Base-by-base conservation (phyloP, 2,888 invertebrate genomes). In the Prenolepis imparis region DNA sequence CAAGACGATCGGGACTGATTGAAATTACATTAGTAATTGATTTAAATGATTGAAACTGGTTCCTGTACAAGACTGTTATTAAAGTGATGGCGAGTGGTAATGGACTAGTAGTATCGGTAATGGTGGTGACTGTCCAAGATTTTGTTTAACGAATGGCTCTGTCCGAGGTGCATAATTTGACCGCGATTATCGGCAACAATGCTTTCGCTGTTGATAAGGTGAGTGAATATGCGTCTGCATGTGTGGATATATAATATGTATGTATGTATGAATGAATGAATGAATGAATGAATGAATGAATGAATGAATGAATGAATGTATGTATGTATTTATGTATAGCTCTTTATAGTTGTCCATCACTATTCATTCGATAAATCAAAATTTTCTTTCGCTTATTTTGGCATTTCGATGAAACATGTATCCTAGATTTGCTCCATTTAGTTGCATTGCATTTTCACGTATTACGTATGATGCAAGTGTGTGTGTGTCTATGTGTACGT, bases 121-220 rank as follows among this genome's bases (percentile, higher is more conserved):
- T 84, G 44, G 44, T 73, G 15, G 36, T 73, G 59, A 32, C 39
- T 39, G 41, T n/a, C 55, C 41, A 28, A 18, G 1, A 44, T 55
- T 28, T 84, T 83, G 84, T 81, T 89, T 85, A 87, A 90, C 88
- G 86, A 91, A 94, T 94, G 94, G 92, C 94, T 91, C 90, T 94
- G 86, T 94, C 93, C 86, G 92, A 93, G 87, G 93, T 93, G 91
- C 93, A 92, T 89, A 92, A 93, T 92, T 91, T 92, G 83, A 90
- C 93, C 83, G 88, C 92, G 84, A 92, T 94, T 90, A 90, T 92
- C 88, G 86, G 91, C 89, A 93, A 93, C 91, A 94, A 94, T 94
- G 92, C 90, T 84, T 92, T 92, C 90, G 88, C 91, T 84, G 90
- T 90, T 91, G 90, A 90, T 90, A 92, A 94, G 92, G 93, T 93